A percentile compares a stretch with the other conserved stretches of the same genome.
Conservation (phyloP, 2,797 vertebrate species). For the Rhinogobio ventralis region DNA sequence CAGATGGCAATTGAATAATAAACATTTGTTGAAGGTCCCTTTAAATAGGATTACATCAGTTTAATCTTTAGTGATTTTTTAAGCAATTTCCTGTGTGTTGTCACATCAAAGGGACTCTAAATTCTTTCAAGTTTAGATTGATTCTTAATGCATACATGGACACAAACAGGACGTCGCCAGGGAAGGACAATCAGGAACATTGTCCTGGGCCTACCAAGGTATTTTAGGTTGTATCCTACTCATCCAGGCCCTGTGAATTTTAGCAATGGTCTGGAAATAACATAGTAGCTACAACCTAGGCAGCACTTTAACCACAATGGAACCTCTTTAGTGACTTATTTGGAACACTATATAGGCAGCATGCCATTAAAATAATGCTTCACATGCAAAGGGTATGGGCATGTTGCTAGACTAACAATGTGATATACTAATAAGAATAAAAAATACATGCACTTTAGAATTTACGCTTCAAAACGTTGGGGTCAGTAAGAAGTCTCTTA, state of each 20-base stretch:
- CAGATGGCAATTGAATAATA: conserved; percentile 80
- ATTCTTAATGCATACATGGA: conserved; percentile 71
- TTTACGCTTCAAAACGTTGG: neutral
- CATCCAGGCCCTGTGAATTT: neutral
- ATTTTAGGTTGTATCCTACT: neutral
- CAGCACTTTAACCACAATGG: neutral
- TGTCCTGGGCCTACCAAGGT: neutral
- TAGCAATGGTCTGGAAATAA: too few relatives aligned
- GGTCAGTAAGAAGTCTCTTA: too few relatives aligned
- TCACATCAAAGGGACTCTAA: conserved; percentile 72
- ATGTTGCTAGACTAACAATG: neutral
- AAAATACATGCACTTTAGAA: neutral
- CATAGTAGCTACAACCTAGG: neutral
- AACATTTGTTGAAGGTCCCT: conserved; percentile 76
- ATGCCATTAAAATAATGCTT: neutral
- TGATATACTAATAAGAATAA: neutral
- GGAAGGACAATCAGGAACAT: neutral
- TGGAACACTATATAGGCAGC: neutral
- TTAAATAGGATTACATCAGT: conserved; percentile 83
- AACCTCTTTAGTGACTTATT: neutral
- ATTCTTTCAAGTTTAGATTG: conserved; percentile 79
- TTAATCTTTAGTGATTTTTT: conserved; percentile 79
- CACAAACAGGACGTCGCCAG: conserved; percentile 51
- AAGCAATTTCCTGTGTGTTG: conserved; percentile 72
- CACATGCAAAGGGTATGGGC: neutral